Evolutionary conservation across 2,797 vertebrate species (phyloP), one percentile per base, ranked within the genome.

Genomic region (Tolypeutes matacus): DNA sequence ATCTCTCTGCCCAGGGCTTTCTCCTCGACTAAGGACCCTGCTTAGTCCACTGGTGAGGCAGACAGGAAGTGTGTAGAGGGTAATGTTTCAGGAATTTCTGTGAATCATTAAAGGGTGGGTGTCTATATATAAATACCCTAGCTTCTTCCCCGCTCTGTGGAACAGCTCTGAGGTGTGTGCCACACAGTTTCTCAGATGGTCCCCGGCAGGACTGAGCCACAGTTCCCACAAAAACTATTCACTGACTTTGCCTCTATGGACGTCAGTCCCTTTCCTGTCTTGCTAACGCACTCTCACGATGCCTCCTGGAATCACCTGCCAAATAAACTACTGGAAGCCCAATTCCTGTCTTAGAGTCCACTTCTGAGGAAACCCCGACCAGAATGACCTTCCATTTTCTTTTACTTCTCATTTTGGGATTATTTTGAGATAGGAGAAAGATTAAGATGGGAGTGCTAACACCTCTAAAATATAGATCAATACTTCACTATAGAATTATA

Each of bases 271-370:
- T 82, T 92, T 39, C 70, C 29, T 51, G 18, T 81, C 20, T 69
- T 31, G 73, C 3, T 56, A 72, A 87, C 62, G 88, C 21, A 80
- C 27, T 60, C 25, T 85, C 31, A 39, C 7, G 69, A 56, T 77
- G 18, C 23, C 62, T 92, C 21, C 78, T 56, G 64, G 56, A 27
- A 92, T 36, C 10, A 84, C 18, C 65, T 90, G 12, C 39, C 73
- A 73, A 91, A 86, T 81, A 90, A 93, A 95, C 29, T 81, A 34
- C 29, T 36, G 87, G 3, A 53, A 78, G 90, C 31, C 15, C 91
- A 80, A 81, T 91, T 21, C 15, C 34, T 78, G 29, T 49, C 18
- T 53, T 77, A 81, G 36, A 72, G 20, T 65, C 25, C 7, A 0
- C 49, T 82, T 64, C 42, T 73, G 60, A 89, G 21, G 36, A 85